These are phyloP conservation scores for Pelvicachromis taeniatus DNA, from an alignment of 2,113 vertebrate genomes.

Conservation along the genomic window DNA sequence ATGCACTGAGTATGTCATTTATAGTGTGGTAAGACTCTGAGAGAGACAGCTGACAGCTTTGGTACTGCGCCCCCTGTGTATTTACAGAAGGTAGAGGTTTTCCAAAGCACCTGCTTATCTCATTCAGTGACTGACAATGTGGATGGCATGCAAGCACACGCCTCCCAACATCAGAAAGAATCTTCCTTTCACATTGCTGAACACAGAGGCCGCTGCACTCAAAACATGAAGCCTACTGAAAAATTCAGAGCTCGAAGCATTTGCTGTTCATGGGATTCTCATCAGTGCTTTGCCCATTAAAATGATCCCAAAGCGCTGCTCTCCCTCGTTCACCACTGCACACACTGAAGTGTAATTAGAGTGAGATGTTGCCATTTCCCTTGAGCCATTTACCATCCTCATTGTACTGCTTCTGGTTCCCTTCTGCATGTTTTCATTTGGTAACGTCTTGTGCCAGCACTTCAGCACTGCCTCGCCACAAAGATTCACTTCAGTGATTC, in stretches of 20 bases:
- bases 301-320: conserved; percentile 20
- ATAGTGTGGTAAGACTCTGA: background rate
- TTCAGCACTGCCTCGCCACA: background rate
- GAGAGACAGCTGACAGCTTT: conserved; percentile 26
- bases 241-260: conserved; percentile 41
- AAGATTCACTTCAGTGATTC: conserved; percentile 21
- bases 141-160: background rate
- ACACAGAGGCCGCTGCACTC: background rate
- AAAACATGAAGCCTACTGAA: conserved; percentile 38
- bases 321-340: conserved; percentile 33
- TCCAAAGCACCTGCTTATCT: conserved; percentile 34
- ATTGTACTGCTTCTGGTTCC: conserved; percentile 33
- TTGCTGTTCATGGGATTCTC: conserved; percentile 33
- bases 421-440: conserved; percentile 31
- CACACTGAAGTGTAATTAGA: conserved; percentile 59
- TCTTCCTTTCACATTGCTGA: conserved; percentile 12
- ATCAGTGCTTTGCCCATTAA: conserved; percentile 56
- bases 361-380: conserved; percentile 44
- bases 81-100: conserved; percentile 10
- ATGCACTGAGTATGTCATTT: background rate
- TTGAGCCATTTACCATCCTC: conserved; percentile 40
- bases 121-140: background rate
- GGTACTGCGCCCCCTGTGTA: background rate
- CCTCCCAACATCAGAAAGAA: conserved; percentile 6
- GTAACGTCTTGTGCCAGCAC: conserved; percentile 29